phyloP scores from a whole-genome alignment of 2,113 vertebrate species.

The Forbesichthys agassizii region DNA sequence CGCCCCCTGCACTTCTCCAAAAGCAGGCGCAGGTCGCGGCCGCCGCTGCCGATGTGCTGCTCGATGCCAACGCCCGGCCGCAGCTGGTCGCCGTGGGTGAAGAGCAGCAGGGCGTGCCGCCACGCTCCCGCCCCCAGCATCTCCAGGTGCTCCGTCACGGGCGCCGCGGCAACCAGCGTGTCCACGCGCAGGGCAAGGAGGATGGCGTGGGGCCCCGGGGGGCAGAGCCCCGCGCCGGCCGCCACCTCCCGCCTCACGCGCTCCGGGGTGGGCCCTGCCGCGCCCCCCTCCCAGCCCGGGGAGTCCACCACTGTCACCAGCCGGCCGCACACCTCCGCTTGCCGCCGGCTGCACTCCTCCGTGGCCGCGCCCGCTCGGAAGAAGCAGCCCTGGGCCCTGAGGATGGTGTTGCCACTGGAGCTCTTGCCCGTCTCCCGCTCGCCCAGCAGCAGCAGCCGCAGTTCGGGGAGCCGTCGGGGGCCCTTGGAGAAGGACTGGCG shows the following conservation, averaged over 20 bases:
- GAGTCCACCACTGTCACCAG: constrained; percentile 74
- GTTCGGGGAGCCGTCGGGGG: constrained; percentile 61
- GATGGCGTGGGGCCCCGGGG: constrained; percentile 73
- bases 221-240: constrained; percentile 60
- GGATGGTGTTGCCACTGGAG: constrained; percentile 68
- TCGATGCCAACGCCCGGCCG: constrained; percentile 71
- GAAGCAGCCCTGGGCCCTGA: constrained; percentile 34
- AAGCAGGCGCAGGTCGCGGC: constrained; percentile 65
- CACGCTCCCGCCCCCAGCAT: constrained; percentile 70
- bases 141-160: constrained; percentile 70
- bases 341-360: constrained; percentile 69
- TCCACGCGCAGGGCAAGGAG: constrained; percentile 72
- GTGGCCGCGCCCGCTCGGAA: constrained; percentile 59
- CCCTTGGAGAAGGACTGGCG: constrained; percentile 65
- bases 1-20: constrained; percentile 69
- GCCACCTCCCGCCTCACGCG: constrained; percentile 71
- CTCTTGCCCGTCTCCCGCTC: constrained; percentile 79
- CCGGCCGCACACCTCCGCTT: constrained; percentile 62
- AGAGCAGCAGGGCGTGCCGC: constrained; percentile 69
- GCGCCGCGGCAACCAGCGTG: constrained; percentile 49
- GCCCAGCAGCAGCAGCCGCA: constrained; percentile 72
- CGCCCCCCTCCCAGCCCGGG: constrained; percentile 73
- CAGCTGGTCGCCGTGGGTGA: constrained; percentile 76
- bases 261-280: constrained; percentile 64
- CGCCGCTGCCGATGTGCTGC: constrained; percentile 70